Evolutionary conservation across 2,888 invertebrate species (phyloP), one percentile per base, ranked within the genome.

Genomic region (Beris chalybata): DNA sequence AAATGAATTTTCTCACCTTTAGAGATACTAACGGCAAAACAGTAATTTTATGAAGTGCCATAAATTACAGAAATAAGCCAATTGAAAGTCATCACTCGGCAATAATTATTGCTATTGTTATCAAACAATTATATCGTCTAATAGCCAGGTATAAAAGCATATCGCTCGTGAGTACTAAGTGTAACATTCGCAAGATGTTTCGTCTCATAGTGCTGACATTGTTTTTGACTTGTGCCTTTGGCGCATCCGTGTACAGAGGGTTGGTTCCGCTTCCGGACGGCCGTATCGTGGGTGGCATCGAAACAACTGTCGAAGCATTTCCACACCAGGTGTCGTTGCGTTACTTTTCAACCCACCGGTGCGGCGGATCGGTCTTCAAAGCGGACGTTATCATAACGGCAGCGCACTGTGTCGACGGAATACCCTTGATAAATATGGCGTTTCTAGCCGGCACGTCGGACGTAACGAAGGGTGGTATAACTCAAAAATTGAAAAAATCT

Each of bases 371-470:
- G 6, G 77, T 87, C 22, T 81, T 82, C 53, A 76, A 73, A 15
- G 75, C 80, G 48, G 82, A 82, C 32, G 71, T 75, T 7, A 79
- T 85, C 4, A 68, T 87, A 1, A 87, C 86, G 1, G 86, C 87
- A n/a, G 87, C 86, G 4, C 86, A 87, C 73, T 87, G 87, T 71
- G 74, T 84, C 43, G 65, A 72, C 30, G 78, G 81, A 52, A 54
- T 66, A 9, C 72, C 73, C 7, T 68, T 73, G 4, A 72, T 72
- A 3, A 2, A 4, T 7, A 52, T 77, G 50, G 74, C 69, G 65
- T 74, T 86, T 3, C 82, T 86, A 2, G 85, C 81, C 3, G 87
- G 86, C 0, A 83, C 84, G 5, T 81, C 82, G 0, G 79, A 78
- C 56, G 80, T 76, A 70, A 74, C 71, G 52, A 69, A 69, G 30